A percentile compares a stretch with the other conserved stretches of the same genome.
These are phyloP conservation scores for Garra rufa DNA, from an alignment of 2,113 vertebrate species.

Conservation along the genomic window DNA sequence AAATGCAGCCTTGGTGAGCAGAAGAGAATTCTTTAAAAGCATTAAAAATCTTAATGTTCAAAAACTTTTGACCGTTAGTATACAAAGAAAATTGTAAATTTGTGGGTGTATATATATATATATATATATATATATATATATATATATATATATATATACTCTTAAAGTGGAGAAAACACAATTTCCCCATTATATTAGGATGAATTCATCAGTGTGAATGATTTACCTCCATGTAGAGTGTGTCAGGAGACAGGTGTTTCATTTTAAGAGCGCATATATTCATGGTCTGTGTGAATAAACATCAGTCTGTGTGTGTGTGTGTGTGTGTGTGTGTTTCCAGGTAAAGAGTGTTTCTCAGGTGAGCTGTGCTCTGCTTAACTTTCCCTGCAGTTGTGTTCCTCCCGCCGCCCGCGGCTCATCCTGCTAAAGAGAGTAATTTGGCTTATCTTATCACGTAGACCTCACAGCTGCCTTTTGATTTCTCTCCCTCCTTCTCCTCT, in stretches of 20 bases:
- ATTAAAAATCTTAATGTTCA: too few relatives aligned
- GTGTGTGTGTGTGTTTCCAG: conserved; percentile 24
- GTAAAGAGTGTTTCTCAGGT: conserved; percentile 51
- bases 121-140: too few relatives aligned
- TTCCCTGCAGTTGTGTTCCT: conserved; percentile 59
- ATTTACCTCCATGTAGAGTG: too few relatives aligned
- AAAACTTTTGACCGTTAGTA: too few relatives aligned
- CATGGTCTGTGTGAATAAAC: conserved; percentile 22
- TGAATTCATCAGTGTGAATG: neutral
- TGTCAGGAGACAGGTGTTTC: neutral
- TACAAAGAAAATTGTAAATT: too few relatives aligned
- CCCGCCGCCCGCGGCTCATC: conserved; percentile 71
- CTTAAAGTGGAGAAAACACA: too few relatives aligned
- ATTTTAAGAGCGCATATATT: neutral
- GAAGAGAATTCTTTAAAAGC: too few relatives aligned
- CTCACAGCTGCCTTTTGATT: conserved; percentile 79
- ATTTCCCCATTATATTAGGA: neutral
- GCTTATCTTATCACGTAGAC: conserved; percentile 82
- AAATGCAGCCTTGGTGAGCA: too few relatives aligned
- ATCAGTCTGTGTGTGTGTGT: conserved; percentile 9
- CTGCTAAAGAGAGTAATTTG: conserved; percentile 83
- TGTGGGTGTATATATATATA: too few relatives aligned
- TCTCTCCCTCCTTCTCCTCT: conserved; percentile 72
- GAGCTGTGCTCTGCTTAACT: conserved; percentile 46
- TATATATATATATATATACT: too few relatives aligned